These are phyloP conservation scores for Arbacia lixula DNA, from an alignment of 53 echinoderm and acorn worm species.

Conservation along the genomic window DNA sequence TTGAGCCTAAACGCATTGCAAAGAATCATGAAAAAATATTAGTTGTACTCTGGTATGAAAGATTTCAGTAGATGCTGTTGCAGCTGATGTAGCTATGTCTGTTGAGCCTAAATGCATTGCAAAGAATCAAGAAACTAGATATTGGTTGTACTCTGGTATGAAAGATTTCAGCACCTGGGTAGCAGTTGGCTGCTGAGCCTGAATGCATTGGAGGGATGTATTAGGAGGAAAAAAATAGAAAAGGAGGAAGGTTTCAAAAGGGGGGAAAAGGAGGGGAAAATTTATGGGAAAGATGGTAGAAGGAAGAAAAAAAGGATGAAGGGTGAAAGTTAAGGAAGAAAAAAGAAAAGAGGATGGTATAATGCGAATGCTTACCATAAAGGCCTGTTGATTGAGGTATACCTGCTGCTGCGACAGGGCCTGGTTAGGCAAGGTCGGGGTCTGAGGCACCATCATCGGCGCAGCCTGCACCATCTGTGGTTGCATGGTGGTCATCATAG, in stretches of 20 bases:
- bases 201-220: too few species aligned
- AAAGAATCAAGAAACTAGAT: too few species aligned
- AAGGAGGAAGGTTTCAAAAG: too few species aligned
- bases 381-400: slow-evolving; percentile 30
- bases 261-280: too few species aligned
- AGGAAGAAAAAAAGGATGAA: too few species aligned
- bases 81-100: slow-evolving; percentile 49
- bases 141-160: too few species aligned
- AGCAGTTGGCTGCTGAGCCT: slow-evolving; percentile 30
- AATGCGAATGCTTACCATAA: slow-evolving; percentile 23
- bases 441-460: slow-evolving; percentile 9
- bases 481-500: not conserved
- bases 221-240: too few species aligned
- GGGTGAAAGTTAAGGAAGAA: not conserved
- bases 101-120: too few species aligned
- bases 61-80: slow-evolving; percentile 67
- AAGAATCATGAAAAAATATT: too few species aligned
- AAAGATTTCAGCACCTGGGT: slow-evolving; percentile 60
- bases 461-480: slow-evolving; percentile 16
- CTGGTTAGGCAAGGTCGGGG: not conserved
- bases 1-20: too few species aligned
- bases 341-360: not conserved
- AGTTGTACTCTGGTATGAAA: too few species aligned
- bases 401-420: slow-evolving; percentile 39
- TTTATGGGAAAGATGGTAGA: too few species aligned